phyloP scores from a whole-genome alignment of 2,888 invertebrate species.

The Cosmopolites sordidus region DNA sequence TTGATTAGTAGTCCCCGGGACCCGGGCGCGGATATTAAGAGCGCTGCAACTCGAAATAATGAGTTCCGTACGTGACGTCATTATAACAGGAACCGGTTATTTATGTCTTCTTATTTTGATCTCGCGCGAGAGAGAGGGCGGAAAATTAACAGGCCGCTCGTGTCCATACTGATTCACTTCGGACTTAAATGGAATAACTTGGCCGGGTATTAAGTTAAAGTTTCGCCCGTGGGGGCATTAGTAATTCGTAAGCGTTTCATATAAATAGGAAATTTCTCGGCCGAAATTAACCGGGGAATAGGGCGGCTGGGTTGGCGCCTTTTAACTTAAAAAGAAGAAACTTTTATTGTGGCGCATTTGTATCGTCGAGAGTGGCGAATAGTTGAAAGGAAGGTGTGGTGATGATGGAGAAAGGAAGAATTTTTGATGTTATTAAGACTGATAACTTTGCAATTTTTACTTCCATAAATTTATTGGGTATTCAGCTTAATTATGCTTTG shows the following conservation, averaged over 20 bases:
- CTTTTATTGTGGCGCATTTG: conserved; percentile 2
- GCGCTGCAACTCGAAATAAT: conserved; percentile 51
- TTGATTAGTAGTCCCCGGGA: conserved; percentile 46
- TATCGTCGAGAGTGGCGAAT: neutral
- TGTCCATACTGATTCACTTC: conserved; percentile 40
- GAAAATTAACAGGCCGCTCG: conserved; percentile 46
- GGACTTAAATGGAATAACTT: conserved; percentile 44
- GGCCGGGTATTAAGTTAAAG: conserved; percentile 34
- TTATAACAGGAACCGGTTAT: conserved; percentile 50
- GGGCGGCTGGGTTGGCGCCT: conserved; percentile 2
- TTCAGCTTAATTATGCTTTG: too few relatives aligned
- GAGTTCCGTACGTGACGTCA: conserved; percentile 53
- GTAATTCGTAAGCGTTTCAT: conserved; percentile 28
- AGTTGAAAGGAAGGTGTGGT: too few relatives aligned
- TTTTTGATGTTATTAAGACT: too few relatives aligned
- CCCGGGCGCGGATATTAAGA: conserved; percentile 39
- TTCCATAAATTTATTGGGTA: too few relatives aligned
- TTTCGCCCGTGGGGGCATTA: conserved; percentile 23
- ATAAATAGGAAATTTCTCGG: conserved; percentile 29
- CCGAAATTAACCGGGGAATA: conserved; percentile 29
- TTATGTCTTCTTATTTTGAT: conserved; percentile 50
- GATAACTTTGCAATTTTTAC: too few relatives aligned
- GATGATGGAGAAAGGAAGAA: too few relatives aligned
- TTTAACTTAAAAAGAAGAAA: conserved; percentile 2
- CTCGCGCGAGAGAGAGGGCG: conserved; percentile 37